Base-by-base conservation (phyloP, 2,888 invertebrate species). In the Cataglyphis rosenhaueri region DNA sequence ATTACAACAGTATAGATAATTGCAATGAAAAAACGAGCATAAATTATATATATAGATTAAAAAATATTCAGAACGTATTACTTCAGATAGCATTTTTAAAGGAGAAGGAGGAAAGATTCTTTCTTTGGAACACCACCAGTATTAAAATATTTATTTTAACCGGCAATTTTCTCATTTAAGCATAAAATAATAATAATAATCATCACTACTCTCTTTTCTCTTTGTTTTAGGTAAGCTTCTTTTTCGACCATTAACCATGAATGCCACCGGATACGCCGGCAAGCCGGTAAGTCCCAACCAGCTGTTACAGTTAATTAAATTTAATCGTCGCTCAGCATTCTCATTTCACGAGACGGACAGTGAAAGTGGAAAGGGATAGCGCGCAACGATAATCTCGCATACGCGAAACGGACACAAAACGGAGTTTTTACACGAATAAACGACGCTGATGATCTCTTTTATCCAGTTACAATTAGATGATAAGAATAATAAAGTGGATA, bases 291-390 rank as follows among this genome's bases (percentile, higher is more conserved):
- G 88, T 87, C 65, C 73, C 65, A 71, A 44, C 75, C 84, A 84
- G 70, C 79, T 87, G 85, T 83, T 85, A 48, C 82, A 68, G 66
- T 83, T 88, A 85, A 88, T 88, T 82, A 85, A 88, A 82, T 71
- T 88, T 82, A 85, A 88, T 86, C 84, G 64, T 52, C 52, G 32
- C 59, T 61, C 25, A 44, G 61, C 29, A 78, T 78, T 79, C 84
- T 81, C 73, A 66, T 62, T 78, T 59, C 65, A 74, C 62, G 78
- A 83, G 32, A 57, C 57, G 44, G 75, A 66, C 25, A 52, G 65
- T 55, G 65, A 48, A 59, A 68, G 61, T 29, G 68, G 78, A 12
- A 78, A 52, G 66, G 21, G 78, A 61, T 82, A 82, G 9, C 76
- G 68, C 76, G 61, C 29, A 68, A 78, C 48, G 78, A 68, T 78